phyloP scores from a whole-genome alignment of 2,113 vertebrate species.

The Chaetodon trifascialis region DNA sequence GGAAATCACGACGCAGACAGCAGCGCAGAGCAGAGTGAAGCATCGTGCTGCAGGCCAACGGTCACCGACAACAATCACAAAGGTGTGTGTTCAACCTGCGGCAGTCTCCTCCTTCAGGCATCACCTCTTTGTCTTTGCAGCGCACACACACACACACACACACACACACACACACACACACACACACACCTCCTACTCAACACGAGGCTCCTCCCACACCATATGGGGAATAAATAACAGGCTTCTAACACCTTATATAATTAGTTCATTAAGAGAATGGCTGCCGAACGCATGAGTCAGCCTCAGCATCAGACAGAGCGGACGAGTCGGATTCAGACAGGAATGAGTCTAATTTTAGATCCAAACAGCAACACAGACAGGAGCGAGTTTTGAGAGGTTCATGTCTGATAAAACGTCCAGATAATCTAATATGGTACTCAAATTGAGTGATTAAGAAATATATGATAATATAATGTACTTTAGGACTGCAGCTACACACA shows the following conservation, averaged over 20 bases:
- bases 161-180: constrained; percentile 37
- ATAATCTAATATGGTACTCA: no score
- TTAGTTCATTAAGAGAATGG: background rate
- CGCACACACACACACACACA: constrained; percentile 36
- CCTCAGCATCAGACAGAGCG: background rate
- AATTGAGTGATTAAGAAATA: no score
- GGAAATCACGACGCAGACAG: background rate
- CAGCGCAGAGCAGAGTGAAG: background rate
- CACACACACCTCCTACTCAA: constrained; percentile 21
- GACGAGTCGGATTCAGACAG: no score
- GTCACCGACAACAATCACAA: constrained; percentile 44
- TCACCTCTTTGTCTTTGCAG: constrained; percentile 7
- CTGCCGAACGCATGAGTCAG: background rate
- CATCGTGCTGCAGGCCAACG: constrained; percentile 51
- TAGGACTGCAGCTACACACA: no score
- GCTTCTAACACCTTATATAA: background rate
- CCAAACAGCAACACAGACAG: background rate
- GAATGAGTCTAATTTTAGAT: background rate
- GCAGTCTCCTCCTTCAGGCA: constrained; percentile 48
- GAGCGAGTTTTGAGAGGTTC: background rate
- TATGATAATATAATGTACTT: no score
- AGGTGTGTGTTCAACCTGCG: constrained; percentile 42
- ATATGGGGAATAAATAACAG: background rate
- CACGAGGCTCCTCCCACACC: constrained; percentile 54
- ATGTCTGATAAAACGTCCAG: background rate